Conservation (phyloP, 2,797 vertebrate species). For the Enteromius treurensis region DNA sequence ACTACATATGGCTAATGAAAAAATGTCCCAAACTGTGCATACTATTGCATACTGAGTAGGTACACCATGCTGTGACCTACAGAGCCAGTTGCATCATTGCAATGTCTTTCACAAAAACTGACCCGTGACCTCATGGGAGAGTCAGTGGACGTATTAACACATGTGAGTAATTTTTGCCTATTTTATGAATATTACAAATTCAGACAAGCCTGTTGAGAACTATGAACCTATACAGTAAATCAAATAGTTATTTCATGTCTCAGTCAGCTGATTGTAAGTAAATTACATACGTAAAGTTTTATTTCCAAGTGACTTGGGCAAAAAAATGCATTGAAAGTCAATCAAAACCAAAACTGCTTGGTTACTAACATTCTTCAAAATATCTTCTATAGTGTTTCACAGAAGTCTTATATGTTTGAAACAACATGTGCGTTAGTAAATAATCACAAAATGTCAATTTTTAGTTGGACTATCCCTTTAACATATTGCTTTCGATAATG, state of each 20-base stretch:
- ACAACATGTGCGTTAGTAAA: too few relatives aligned
- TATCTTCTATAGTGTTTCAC: too few relatives aligned
- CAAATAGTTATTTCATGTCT: neutral
- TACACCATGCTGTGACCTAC: neutral
- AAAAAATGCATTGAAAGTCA: neutral
- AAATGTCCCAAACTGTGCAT: neutral
- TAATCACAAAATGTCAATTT: neutral
- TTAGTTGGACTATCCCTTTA: neutral
- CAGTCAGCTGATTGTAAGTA: neutral
- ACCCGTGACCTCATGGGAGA: neutral
- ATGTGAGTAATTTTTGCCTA: neutral
- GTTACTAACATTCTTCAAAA: neutral
- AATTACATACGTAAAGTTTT: neutral
- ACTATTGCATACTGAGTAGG: neutral
- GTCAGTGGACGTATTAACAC: neutral
- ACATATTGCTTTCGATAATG: neutral
- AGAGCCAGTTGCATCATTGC: neutral
- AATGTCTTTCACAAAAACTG: slow-evolving; percentile 2
- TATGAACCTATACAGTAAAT: neutral
- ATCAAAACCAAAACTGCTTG: neutral
- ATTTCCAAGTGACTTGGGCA: too few relatives aligned
- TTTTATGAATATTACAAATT: neutral
- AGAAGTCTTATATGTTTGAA: too few relatives aligned
- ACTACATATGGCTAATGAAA: neutral
- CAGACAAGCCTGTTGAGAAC: neutral